Conservation (phyloP, 2,113 vertebrate species). For the Thalassoma bifasciatum region DNA sequence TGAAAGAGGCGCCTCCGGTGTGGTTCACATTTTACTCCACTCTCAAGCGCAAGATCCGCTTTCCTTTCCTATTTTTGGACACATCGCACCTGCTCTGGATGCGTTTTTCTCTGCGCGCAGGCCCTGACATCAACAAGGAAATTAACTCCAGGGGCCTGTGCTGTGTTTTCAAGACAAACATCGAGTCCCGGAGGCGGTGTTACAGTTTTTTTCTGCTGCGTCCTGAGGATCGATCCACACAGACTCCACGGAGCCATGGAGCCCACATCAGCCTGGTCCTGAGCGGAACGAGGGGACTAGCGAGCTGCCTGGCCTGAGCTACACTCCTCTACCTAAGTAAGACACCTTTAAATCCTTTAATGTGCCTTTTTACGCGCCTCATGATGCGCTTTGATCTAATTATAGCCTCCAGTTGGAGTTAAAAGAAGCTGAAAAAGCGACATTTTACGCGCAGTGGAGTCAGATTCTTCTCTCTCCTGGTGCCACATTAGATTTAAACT, state of each 20-base stretch:
- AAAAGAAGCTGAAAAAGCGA: background rate
- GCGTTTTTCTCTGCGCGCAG: conserved; percentile 16
- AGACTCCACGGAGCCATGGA: conserved; percentile 71
- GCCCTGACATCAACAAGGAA: conserved; percentile 34
- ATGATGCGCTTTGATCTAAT: too few relatives aligned
- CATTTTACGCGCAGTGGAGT: background rate
- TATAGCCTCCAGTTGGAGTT: background rate
- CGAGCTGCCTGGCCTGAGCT: conserved; percentile 17
- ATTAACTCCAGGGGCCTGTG: conserved; percentile 20
- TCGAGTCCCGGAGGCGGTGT: conserved; percentile 17
- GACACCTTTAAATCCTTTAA: background rate
- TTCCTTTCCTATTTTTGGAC: background rate
- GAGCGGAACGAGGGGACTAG: conserved; percentile 56
- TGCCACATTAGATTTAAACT: background rate
- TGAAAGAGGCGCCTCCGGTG: background rate
- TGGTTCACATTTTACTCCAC: conserved; percentile 1
- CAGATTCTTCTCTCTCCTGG: too few relatives aligned
- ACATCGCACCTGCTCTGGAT: conserved; percentile 46
- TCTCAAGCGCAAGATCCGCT: conserved; percentile 21
- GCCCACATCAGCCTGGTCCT: conserved; percentile 60
- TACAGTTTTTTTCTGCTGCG: conserved; percentile 11
- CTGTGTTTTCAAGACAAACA: background rate
- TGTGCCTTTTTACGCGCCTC: background rate
- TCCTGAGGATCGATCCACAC: conserved; percentile 31
- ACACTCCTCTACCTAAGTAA: conserved; percentile 45